Conservation (phyloP, 2,797 vertebrate species). For the Sebastes itinus region DNA sequence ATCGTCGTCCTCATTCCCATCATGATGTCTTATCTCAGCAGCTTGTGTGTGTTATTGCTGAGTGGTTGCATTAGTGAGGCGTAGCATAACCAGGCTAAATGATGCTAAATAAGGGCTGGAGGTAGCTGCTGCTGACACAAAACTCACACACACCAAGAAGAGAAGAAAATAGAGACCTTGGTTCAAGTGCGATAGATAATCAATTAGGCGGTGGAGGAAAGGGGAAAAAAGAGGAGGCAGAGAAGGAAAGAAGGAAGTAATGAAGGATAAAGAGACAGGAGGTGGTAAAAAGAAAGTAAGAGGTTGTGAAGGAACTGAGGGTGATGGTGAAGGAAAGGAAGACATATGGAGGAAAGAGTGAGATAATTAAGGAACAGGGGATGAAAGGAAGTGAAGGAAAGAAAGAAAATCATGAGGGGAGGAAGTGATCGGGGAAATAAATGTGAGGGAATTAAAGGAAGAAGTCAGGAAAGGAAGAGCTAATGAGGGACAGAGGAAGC, state of each 20-base stretch:
- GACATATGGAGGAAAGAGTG: background rate
- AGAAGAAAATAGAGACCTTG: background rate
- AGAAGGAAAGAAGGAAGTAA: background rate
- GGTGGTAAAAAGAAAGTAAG: background rate
- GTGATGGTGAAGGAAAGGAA: background rate
- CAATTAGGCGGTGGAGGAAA: background rate
- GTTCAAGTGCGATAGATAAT: background rate
- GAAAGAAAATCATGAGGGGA: background rate
- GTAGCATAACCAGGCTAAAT: conserved; percentile 21
- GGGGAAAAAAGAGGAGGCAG: background rate
- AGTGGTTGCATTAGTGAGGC: conserved; percentile 21
- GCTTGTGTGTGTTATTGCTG: conserved; percentile 21
- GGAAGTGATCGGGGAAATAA: background rate
- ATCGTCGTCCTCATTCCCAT: background rate
- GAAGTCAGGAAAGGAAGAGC: background rate
- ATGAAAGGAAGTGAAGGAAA: background rate
- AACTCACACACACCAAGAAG: background rate
- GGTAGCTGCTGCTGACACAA: conserved; percentile 35
- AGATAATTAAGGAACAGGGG: background rate
- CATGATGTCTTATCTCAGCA: conserved; percentile 2
- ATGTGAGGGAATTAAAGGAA: background rate
- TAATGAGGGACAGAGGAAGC: background rate
- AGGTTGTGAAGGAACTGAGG: background rate
- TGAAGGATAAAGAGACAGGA: background rate
- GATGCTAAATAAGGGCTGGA: conserved; percentile 45